Base-by-base conservation (phyloP, 2,888 invertebrate species). In the Rosalia funebris region DNA sequence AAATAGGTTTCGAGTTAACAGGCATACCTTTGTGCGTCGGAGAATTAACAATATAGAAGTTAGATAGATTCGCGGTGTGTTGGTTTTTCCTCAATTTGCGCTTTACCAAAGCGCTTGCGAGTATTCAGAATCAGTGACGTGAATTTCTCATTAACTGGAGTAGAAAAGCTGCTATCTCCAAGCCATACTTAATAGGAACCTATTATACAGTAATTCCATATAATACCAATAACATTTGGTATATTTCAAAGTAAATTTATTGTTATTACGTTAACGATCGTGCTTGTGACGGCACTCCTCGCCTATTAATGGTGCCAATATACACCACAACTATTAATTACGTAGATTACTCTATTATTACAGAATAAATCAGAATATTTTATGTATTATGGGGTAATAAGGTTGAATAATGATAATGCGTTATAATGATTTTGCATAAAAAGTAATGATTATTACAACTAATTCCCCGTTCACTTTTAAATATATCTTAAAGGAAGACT, bases 151-250 rank as follows among this genome's bases (percentile, higher is more conserved):
- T n/a, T n/a, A n/a, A n/a, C n/a, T n/a, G n/a, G n/a, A n/a, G n/a
- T n/a, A 25, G 25, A 3, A 25, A 25, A 3, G 25, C 25, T 25
- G n/a, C 25, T 25, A 25, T 25, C 7, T 25, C 7, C 25, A 25
- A 25, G 7, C 25, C 7, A 7, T 25, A 7, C n/a, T n/a, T n/a
- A n/a, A n/a, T n/a, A 25, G 4, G 25, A 25, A 7, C 7, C 25
- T 25, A 25, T 25, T 16, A 50, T 20, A 37, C 25, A 41, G 10
- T 41, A 42, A 42, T 42, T 31, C 11, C 52, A 25, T 14, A n/a
- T 25, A 53, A 41, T 53, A 39, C 52, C 42, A 53, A 53, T 53
- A 53, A 53, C 52, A 41, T 42, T 53, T 25, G 52, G 41, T 53
- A 34, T 19, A 42, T 15, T 53, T 53, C 52, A 25, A 32, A 25